A percentile compares a stretch with the other conserved stretches of the same genome.
Conservation (phyloP, 2,888 invertebrate genomes). For the Erannis defoliaria region DNA sequence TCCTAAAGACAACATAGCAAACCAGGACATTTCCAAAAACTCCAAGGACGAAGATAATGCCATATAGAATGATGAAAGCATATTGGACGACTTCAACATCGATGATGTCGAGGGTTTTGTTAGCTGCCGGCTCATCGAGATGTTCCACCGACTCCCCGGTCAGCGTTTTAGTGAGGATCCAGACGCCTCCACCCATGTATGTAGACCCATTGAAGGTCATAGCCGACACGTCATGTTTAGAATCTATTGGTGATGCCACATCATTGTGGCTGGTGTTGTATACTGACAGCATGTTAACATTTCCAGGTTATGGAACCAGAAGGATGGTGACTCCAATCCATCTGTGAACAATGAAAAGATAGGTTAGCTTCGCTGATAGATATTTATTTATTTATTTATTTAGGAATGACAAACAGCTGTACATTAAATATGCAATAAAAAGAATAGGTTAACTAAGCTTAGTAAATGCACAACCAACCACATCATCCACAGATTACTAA, state of each 20-base stretch:
- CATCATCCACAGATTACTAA: too few species aligned
- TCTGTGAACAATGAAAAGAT: conserved; percentile 66
- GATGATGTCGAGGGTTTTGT: conserved; percentile 86
- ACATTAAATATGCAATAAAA: too few species aligned
- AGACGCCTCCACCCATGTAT: conserved; percentile 68
- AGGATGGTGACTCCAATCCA: conserved; percentile 61
- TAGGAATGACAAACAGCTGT: too few species aligned
- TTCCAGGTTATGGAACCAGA: conserved; percentile 37
- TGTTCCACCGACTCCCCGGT: conserved; percentile 77
- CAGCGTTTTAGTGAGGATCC: conserved; percentile 77
- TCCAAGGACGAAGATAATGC: conserved; percentile 92
- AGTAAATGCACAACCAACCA: too few species aligned
- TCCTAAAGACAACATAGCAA: conserved; percentile 94
- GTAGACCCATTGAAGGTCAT: conserved; percentile 73
- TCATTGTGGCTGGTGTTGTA: conserved; percentile 57
- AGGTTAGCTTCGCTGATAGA: conserved; percentile 6
- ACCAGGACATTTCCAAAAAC: conserved; percentile 94
- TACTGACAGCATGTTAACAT: conserved; percentile 60
- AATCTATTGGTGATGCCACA: conserved; percentile 52
- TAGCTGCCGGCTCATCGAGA: conserved; percentile 75
- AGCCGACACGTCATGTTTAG: conserved; percentile 63
- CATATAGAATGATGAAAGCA: conserved; percentile 91
- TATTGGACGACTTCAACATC: conserved; percentile 90
- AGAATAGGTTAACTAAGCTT: too few species aligned
- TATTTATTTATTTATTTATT: too few species aligned